phyloP scores from a whole-genome alignment of 2,888 invertebrate genomes.

The Drosophila formosana region DNA sequence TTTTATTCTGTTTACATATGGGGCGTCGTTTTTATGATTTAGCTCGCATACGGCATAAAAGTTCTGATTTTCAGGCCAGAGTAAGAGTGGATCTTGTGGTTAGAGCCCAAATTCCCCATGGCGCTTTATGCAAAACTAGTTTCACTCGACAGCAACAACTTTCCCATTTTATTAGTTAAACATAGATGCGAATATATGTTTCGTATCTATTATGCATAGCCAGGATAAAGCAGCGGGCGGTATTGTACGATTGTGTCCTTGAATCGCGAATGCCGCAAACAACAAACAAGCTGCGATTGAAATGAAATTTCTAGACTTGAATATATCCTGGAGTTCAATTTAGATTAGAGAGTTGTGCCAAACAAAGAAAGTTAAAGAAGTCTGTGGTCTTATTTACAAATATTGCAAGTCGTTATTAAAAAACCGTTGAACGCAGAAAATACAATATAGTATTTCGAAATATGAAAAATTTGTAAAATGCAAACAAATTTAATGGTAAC shows the following conservation, averaged over 20 bases:
- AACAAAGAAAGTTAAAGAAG: not conserved
- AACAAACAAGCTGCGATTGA: not conserved
- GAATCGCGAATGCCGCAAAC: constrained; percentile 26
- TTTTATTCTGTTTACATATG: constrained; percentile 43
- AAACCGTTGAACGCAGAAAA: too few species aligned
- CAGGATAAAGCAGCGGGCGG: constrained; percentile 5
- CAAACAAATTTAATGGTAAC: too few species aligned
- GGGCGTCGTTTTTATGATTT: constrained; percentile 35
- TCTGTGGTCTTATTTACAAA: too few species aligned
- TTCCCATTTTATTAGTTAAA: constrained; percentile 39
- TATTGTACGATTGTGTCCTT: constrained; percentile 34
- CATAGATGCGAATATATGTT: constrained; percentile 3
- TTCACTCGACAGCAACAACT: constrained; percentile 20
- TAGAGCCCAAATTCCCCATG: constrained; percentile 17
- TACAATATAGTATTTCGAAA: too few species aligned
- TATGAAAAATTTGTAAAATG: too few species aligned
- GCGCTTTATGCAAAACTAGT: constrained; percentile 18
- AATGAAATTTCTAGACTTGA: not conserved
- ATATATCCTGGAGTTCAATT: constrained; percentile 4
- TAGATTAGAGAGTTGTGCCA: not conserved
- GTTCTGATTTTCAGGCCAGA: constrained; percentile 33
- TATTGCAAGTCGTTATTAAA: too few species aligned
- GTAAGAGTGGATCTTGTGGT: constrained; percentile 14
- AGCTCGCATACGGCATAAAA: constrained; percentile 18
- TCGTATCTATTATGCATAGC: constrained; percentile 20